Evolutionary conservation across 2,113 vertebrate species (phyloP).

Genomic region (Hippopotamus amphibius): DNA sequence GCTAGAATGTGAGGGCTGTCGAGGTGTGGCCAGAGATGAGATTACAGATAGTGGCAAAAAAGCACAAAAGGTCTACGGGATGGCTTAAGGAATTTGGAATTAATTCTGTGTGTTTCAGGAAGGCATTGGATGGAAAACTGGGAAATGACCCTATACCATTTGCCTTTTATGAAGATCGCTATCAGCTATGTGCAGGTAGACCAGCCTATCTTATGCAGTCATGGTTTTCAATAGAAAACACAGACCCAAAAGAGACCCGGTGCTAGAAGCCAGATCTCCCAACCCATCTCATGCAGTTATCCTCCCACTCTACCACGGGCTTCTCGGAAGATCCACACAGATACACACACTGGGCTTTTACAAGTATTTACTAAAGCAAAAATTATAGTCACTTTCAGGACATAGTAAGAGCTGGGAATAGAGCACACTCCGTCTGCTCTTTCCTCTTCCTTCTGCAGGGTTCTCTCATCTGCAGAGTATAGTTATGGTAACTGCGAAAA

Average conservation of each 20-base stretch:
- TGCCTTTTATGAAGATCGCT: neutral
- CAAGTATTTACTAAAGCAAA: neutral
- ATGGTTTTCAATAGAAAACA: neutral
- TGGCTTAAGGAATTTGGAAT: neutral
- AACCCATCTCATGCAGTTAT: neutral
- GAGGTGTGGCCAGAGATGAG: neutral
- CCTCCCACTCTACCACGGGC: neutral
- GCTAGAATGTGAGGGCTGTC: neutral
- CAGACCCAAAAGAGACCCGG: neutral
- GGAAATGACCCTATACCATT: neutral
- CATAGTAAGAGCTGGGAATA: neutral
- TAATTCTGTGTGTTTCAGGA: neutral
- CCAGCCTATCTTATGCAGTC: neutral
- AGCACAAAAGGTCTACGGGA: rapidly evolving
- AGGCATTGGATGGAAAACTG: neutral
- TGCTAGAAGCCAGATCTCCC: neutral
- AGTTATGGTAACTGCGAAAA: neutral
- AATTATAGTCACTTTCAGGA: neutral
- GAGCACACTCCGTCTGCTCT: neutral
- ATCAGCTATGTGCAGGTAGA: neutral
- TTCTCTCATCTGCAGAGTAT: neutral
- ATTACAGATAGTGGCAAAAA: neutral
- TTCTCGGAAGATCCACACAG: neutral
- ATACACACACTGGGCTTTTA: neutral
- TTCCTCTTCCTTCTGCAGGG: neutral